These are phyloP conservation scores for Corydoras sp. DNA, from an alignment of 2,113 vertebrate species.

Conservation along the genomic window DNA sequence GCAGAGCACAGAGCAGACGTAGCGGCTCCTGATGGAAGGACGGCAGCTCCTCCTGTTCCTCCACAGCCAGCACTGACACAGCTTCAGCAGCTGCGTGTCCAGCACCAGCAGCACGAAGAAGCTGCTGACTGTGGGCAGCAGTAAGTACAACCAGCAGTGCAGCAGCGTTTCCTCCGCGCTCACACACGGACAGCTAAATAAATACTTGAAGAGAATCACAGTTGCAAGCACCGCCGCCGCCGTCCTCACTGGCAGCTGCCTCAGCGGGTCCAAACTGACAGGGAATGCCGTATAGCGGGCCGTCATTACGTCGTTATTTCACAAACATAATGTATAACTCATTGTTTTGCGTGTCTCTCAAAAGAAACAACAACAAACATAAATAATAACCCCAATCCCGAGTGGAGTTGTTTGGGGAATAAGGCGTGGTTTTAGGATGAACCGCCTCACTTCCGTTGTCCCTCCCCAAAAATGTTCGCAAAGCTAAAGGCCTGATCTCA, in stretches of 20 bases:
- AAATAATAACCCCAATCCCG: neutral
- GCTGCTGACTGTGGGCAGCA: conserved; percentile 3
- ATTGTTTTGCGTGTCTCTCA: neutral
- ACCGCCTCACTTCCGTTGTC: neutral
- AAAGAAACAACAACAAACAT: neutral
- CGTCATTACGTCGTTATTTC: neutral
- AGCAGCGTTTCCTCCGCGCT: neutral
- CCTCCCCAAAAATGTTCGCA: neutral
- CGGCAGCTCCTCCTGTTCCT: conserved; percentile 11
- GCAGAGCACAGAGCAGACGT: neutral
- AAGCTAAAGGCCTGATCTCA: neutral
- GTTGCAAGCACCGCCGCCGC: conserved; percentile 4
- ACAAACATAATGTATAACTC: neutral
- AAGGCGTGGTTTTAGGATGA: neutral
- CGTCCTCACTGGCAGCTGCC: conserved; percentile 16
- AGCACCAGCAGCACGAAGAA: conserved; percentile 16
- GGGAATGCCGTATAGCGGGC: neutral
- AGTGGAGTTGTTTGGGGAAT: neutral
- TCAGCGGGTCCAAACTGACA: neutral
- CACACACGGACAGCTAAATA: conserved; percentile 24
- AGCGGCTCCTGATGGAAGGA: neutral
- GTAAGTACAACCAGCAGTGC: conserved; percentile 33
- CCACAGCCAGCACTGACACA: conserved; percentile 32
- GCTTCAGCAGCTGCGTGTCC: conserved; percentile 14
- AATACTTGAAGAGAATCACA: conserved; percentile 23